phyloP scores from a whole-genome alignment of 2,888 invertebrate genomes.

The Drosophila cracens region DNA sequence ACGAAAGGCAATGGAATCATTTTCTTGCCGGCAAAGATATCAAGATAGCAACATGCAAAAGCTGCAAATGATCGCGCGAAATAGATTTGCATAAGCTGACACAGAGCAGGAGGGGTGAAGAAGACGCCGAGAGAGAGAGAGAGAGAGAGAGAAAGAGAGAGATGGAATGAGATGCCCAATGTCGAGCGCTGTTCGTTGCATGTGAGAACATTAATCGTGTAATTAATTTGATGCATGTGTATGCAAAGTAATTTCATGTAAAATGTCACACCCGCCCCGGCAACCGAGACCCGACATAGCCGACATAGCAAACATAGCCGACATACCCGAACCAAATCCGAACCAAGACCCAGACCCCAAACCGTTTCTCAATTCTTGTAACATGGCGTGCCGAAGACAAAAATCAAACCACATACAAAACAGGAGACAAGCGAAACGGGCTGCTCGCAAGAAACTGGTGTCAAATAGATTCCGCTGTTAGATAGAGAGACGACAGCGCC shows the following conservation, averaged over 20 bases:
- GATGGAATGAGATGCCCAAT: conserved; percentile 21
- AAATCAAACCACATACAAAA: conserved; percentile 68
- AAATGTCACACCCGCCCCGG: conserved; percentile 76
- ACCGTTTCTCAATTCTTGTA: conserved; percentile 25
- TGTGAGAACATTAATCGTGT: conserved; percentile 85
- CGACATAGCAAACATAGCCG: conserved; percentile 2
- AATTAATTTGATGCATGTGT: conserved; percentile 86
- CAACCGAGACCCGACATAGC: conserved; percentile 3
- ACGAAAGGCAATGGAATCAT: conserved; percentile 80
- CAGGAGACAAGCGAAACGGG: conserved; percentile 38
- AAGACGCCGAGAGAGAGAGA: neutral
- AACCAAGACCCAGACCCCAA: conserved; percentile 19
- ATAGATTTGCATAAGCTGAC: conserved; percentile 76
- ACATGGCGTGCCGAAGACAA: conserved; percentile 64
- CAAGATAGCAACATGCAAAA: conserved; percentile 79
- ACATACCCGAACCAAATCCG: conserved; percentile 2
- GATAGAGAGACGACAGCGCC: conserved; percentile 70
- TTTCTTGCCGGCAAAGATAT: conserved; percentile 76
- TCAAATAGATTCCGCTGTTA: conserved; percentile 75
- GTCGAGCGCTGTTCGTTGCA: conserved; percentile 55
- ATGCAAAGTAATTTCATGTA: conserved; percentile 84
- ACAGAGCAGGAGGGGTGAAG: conserved; percentile 9
- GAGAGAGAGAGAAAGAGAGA: neutral
- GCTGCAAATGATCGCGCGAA: conserved; percentile 75
- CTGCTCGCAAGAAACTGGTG: conserved; percentile 36